Evolutionary conservation across 2,797 vertebrate genomes (phyloP).

Genomic region (Cyprinodon diabolis): DNA sequence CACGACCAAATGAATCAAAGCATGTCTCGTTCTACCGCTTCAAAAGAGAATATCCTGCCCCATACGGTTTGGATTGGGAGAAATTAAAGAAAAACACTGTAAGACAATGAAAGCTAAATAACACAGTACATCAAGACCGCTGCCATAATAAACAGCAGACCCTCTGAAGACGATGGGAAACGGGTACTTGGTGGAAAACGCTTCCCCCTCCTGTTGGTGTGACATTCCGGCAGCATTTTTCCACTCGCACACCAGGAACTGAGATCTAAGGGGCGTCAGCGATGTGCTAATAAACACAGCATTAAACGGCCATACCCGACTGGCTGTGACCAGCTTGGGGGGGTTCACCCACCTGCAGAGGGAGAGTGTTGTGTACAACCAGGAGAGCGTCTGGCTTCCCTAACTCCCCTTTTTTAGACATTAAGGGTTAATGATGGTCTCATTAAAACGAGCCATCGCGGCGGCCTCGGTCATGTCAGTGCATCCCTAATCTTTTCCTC

Average conservation of each 20-base stretch:
- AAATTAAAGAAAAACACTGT: constrained; percentile 50
- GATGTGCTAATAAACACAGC: constrained; percentile 60
- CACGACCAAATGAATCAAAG: constrained; percentile 65
- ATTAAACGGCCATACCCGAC: constrained; percentile 44
- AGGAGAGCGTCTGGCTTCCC: neutral
- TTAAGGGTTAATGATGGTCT: constrained; percentile 26
- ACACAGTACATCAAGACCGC: constrained; percentile 30
- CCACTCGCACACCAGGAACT: constrained; percentile 56
- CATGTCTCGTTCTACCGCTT: constrained; percentile 26
- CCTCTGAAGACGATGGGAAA: constrained; percentile 74
- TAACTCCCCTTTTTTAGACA: neutral
- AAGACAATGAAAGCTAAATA: constrained; percentile 75
- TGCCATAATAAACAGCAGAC: constrained; percentile 65
- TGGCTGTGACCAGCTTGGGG: constrained; percentile 50
- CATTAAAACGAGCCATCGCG: constrained; percentile 24
- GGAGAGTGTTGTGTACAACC: constrained; percentile 8
- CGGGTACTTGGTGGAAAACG: constrained; percentile 58
- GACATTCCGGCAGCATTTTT: constrained; percentile 58
- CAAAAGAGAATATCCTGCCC: constrained; percentile 68
- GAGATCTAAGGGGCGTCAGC: constrained; percentile 59
- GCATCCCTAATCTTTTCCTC: constrained; percentile 75
- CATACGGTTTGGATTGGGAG: constrained; percentile 44
- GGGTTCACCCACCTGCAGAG: constrained; percentile 14
- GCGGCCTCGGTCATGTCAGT: constrained; percentile 31
- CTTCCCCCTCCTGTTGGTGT: constrained; percentile 41